Percentiles rank a stretch among this genome's conserved stretches.
These are phyloP conservation scores for Chanos chanos DNA, from an alignment of 2,797 vertebrate genomes.

Conservation along the genomic window DNA sequence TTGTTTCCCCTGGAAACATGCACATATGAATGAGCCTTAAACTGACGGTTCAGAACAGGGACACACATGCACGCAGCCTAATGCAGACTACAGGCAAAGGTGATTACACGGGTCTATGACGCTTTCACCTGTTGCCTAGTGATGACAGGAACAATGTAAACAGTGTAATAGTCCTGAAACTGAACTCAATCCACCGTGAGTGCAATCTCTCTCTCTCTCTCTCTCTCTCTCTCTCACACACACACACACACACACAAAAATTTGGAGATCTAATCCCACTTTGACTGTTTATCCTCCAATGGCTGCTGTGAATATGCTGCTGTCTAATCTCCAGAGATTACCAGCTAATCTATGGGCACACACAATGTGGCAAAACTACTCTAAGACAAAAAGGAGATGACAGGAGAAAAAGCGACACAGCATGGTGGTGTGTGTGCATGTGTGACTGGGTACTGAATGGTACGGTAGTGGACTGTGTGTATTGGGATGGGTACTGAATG, in stretches of 20 bases:
- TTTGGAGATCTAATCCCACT: background rate
- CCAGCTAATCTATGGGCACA: conserved; percentile 42
- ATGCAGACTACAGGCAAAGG: background rate
- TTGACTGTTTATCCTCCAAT: conserved; percentile 18
- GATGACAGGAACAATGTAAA: conserved; percentile 41
- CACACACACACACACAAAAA: background rate
- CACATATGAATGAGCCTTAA: conserved; percentile 6
- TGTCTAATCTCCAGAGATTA: conserved; percentile 52
- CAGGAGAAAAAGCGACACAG: background rate
- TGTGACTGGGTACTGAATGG: conserved; percentile 37
- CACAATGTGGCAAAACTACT: background rate
- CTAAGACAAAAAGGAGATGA: background rate
- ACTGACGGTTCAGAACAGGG: background rate
- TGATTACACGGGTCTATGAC: conserved; percentile 16
- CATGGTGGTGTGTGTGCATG: background rate
- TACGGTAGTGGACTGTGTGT: conserved; percentile 26
- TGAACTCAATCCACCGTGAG: conserved; percentile 32
- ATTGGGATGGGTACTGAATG: conserved; percentile 40
- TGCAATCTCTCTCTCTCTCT: background rate
- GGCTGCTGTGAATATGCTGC: conserved; percentile 42
- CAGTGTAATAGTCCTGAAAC: conserved; percentile 29
- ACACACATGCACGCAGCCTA: background rate
- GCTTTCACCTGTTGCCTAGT: conserved; percentile 33
- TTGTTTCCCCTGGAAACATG: background rate
- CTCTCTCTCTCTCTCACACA: conserved; percentile 12